These are phyloP conservation scores for Rhinoraja longicauda DNA, from an alignment of 2,797 vertebrate species.

Conservation along the genomic window DNA sequence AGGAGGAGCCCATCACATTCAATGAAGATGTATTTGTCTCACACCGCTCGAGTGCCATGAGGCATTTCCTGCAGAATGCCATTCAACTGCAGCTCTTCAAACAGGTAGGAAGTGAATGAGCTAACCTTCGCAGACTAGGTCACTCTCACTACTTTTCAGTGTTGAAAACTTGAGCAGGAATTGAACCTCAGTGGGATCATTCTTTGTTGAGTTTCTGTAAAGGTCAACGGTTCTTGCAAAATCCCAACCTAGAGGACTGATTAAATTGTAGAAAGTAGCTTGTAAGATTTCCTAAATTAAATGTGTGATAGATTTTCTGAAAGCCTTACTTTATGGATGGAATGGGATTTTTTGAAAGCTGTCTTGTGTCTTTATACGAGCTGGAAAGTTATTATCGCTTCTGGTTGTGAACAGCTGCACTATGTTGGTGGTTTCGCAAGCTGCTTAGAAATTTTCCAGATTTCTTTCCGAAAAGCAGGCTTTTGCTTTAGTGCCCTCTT, in stretches of 20 bases:
- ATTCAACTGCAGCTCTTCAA: constrained; percentile 96
- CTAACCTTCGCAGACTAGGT: background rate
- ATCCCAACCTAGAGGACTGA: background rate
- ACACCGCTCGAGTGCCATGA: constrained; percentile 88
- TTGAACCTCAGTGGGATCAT: background rate
- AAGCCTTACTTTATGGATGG: background rate
- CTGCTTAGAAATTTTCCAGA: background rate
- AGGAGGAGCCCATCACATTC: constrained; percentile 94
- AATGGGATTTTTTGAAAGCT: constrained; percentile 2
- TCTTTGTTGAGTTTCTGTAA: background rate
- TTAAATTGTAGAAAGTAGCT: background rate
- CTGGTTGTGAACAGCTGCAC: constrained; percentile 14
- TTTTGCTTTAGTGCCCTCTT: constrained; percentile 6
- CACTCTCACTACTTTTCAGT: background rate
- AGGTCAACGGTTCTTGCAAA: background rate
- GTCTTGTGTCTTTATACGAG: background rate
- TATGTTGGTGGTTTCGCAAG: background rate
- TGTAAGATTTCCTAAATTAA: background rate
- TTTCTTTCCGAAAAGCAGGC: background rate
- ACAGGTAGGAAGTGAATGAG: constrained; percentile 63
- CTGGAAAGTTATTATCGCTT: background rate
- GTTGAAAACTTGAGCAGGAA: background rate
- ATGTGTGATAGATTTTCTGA: background rate
- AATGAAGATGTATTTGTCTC: constrained; percentile 82
- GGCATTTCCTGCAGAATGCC: constrained; percentile 89